A percentile compares a stretch with the other conserved stretches of the same genome.
Evolutionary conservation across 2,113 vertebrate genomes (phyloP).

Genomic region (Pangasianodon gigas): DNA sequence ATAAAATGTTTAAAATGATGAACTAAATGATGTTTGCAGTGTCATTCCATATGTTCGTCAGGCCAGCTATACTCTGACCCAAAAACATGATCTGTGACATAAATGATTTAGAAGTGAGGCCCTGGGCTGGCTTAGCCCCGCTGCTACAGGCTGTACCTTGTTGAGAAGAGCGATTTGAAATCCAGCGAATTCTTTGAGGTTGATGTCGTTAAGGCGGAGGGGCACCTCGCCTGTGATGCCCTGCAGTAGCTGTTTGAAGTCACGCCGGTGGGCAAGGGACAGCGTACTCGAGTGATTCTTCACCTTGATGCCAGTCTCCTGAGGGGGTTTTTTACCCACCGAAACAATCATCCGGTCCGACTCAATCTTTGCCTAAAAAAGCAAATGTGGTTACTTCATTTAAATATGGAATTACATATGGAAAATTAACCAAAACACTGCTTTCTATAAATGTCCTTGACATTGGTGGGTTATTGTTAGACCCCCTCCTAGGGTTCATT

Average conservation of each 20-base stretch:
- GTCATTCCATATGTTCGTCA: background rate
- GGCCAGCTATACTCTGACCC: background rate
- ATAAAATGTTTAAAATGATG: background rate
- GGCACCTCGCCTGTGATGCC: conserved; percentile 79
- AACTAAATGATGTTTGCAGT: background rate
- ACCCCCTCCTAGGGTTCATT: background rate
- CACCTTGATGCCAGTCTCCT: conserved; percentile 82
- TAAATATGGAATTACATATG: background rate
- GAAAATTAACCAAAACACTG: background rate
- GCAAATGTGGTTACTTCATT: background rate
- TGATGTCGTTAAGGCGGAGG: conserved; percentile 77
- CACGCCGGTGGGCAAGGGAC: conserved; percentile 76
- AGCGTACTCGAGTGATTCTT: conserved; percentile 85
- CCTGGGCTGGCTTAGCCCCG: background rate
- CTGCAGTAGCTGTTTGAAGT: conserved; percentile 83
- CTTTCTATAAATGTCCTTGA: background rate
- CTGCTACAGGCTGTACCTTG: conserved; percentile 73
- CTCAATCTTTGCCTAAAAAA: conserved; percentile 83
- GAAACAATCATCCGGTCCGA: conserved; percentile 85
- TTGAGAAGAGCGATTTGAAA: conserved; percentile 85
- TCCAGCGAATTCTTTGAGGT: conserved; percentile 82
- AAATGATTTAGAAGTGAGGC: conserved; percentile 10
- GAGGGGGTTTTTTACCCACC: conserved; percentile 88
- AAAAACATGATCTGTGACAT: conserved; percentile 20
- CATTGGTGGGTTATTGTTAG: background rate